Percentiles rank a stretch among this genome's conserved stretches.
phyloP scores from a whole-genome alignment of 2,888 invertebrate genomes.

The Octonoba sinensis region DNA sequence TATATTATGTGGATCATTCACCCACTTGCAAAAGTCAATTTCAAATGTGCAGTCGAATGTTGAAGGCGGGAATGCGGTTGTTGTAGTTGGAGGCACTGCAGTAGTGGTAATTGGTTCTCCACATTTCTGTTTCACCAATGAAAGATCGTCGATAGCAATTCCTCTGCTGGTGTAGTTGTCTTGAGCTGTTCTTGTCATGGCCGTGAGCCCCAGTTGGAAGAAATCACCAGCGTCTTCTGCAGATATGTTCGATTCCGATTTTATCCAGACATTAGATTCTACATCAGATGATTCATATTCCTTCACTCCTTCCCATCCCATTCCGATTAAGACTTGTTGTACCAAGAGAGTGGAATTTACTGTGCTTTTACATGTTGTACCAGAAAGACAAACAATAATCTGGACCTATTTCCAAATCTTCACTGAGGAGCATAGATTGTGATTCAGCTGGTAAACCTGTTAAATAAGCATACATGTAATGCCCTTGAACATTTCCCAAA shows the following conservation, averaged over 20 bases:
- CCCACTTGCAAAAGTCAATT: constrained; percentile 51
- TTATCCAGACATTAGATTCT: constrained; percentile 38
- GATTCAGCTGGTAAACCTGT: constrained; percentile 27
- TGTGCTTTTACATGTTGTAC: constrained; percentile 58
- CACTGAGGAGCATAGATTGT: constrained; percentile 53
- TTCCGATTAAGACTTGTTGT: constrained; percentile 35
- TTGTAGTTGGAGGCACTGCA: constrained; percentile 22
- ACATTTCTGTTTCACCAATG: constrained; percentile 38
- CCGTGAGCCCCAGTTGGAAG: constrained; percentile 51
- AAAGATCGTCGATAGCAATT: constrained; percentile 64
- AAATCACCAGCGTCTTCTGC: constrained; percentile 42
- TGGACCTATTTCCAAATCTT: constrained; percentile 55
- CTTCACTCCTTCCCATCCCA: constrained; percentile 44
- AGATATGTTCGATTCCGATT: constrained; percentile 45
- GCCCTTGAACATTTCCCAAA: constrained; percentile 50
- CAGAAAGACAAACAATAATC: constrained; percentile 60
- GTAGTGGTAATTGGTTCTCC: constrained; percentile 37
- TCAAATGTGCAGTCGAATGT: constrained; percentile 64
- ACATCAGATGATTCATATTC: constrained; percentile 30
- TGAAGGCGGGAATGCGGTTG: constrained; percentile 25
- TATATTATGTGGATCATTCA: constrained; percentile 5
- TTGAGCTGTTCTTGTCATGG: constrained; percentile 12
- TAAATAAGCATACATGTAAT: constrained; percentile 62
- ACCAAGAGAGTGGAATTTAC: constrained; percentile 36
- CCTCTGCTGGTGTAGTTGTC: constrained; percentile 44